Base-by-base conservation (phyloP, 1,140 invertebrate genomes). In the Laupala kohalensis region DNA sequence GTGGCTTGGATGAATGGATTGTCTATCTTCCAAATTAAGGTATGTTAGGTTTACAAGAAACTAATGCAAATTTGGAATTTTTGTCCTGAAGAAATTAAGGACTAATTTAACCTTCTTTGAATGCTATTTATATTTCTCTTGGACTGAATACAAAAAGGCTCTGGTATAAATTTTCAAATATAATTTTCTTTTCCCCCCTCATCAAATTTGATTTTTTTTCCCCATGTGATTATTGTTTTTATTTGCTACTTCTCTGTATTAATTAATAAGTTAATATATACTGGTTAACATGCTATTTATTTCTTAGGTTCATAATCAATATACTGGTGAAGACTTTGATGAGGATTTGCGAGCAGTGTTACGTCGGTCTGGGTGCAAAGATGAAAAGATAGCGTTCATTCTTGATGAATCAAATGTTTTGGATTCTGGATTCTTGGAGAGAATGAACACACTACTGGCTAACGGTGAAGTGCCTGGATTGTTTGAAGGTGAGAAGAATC, bases 1-100 rank as follows among this genome's bases (percentile, higher is more conserved):
- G 98, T 99, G 27, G 97, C 98, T 67, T 99, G 98, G 96, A 98
- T 99, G 92, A 99, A 99, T 83, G 98, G 97, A 27, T 84, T 99
- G 4, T 95, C 92, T 73, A 96, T 99, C 19, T 99, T 99, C 86
- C 97, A 98, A 84, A 97, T 97, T 72, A 95, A 95, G 83, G 89
- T 88, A 78, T 74, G 70, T 73, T 28, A n/a, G 37, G 69, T 23
- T 19, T 63, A n/a, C n/a, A n/a, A n/a, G n/a, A n/a, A n/a, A n/a
- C n/a, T n/a, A n/a, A n/a, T n/a, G n/a, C n/a, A n/a, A n/a, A n/a
- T n/a, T n/a, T n/a, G n/a, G n/a, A n/a, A n/a, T n/a, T n/a, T n/a
- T n/a, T n/a, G n/a, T n/a, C n/a, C n/a, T n/a, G n/a, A n/a, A n/a
- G n/a, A 98, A 84, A 97, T 97, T 72, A 95, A 95, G 83, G 89